phyloP scores from a whole-genome alignment of 2,797 vertebrate species.

The Micropoecilia bifurca region DNA sequence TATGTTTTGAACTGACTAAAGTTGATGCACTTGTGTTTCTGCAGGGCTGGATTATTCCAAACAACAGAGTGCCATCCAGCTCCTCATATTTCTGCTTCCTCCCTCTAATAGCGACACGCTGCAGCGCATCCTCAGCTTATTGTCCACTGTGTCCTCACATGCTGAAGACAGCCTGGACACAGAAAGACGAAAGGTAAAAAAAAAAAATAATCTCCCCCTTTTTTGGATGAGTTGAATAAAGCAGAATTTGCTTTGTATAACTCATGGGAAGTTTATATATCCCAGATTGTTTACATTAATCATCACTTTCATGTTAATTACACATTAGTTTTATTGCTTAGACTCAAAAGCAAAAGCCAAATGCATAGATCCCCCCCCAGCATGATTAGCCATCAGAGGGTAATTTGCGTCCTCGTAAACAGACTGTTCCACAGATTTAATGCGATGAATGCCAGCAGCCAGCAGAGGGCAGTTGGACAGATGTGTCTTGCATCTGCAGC shows the following conservation, averaged over 20 bases:
- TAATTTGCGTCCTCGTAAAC: conserved; percentile 4
- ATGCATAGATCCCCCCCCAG: neutral
- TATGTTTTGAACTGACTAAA: conserved; percentile 4
- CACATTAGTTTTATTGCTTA: neutral
- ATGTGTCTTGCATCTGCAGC: conserved; percentile 47
- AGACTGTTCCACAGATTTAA: conserved; percentile 22
- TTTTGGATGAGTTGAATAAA: neutral
- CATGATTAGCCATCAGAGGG: conserved; percentile 5
- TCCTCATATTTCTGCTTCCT: conserved; percentile 95
- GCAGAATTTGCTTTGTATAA: neutral
- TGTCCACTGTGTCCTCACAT: conserved; percentile 90
- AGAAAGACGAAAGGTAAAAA: conserved; percentile 87
- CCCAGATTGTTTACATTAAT: neutral
- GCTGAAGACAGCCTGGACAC: conserved; percentile 86
- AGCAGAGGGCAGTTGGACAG: conserved; percentile 34
- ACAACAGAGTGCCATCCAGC: conserved; percentile 88
- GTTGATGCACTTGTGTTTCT: conserved; percentile 30
- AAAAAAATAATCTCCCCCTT: neutral
- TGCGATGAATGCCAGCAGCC: conserved; percentile 25
- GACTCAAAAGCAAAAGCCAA: neutral
- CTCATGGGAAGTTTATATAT: neutral
- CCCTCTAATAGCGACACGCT: conserved; percentile 97
- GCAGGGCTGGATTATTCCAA: conserved; percentile 89
- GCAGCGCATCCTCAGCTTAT: conserved; percentile 91
- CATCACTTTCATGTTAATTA: neutral